Percentiles rank a stretch among this genome's conserved stretches.
phyloP scores from a whole-genome alignment of 2,888 invertebrate species.

The Gerris lacustris region DNA sequence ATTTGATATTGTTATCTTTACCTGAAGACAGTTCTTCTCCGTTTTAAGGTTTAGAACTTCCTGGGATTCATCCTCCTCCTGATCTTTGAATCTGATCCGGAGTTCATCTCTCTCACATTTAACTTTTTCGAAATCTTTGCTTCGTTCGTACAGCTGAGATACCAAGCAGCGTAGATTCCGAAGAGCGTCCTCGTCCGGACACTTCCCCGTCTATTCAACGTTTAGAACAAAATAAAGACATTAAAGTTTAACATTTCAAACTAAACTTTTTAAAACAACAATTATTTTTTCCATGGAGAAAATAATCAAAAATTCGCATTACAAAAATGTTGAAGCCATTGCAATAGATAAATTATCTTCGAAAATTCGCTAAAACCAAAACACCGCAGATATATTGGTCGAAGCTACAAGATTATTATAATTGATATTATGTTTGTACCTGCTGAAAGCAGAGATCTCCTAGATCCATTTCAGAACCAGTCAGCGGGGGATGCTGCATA shows the following conservation, averaged over 20 bases:
- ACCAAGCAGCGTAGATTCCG: conserved; percentile 21
- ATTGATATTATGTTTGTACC: not conserved
- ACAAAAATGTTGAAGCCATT: too few relatives aligned
- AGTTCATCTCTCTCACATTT: conserved; percentile 22
- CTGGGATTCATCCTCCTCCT: not conserved
- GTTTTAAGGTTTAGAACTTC: not conserved
- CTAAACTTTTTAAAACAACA: too few relatives aligned
- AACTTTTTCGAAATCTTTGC: conserved; percentile 19
- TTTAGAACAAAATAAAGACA: not conserved
- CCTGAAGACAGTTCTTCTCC: not conserved
- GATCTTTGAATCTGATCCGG: not conserved
- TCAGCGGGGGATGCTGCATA: conserved; percentile 12
- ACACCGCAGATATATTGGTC: too few relatives aligned
- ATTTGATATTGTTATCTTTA: too few relatives aligned
- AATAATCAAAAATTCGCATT: too few relatives aligned
- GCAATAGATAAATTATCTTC: too few relatives aligned
- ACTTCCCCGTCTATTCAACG: not conserved
- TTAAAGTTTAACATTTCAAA: too few relatives aligned
- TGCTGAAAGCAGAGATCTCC: not conserved
- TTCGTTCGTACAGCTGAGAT: conserved; percentile 20
- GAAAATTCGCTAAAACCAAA: too few relatives aligned
- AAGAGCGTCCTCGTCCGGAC: conserved; percentile 17
- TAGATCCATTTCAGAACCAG: conserved; percentile 20
- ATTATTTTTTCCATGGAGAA: too few relatives aligned
- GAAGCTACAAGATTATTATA: too few relatives aligned